A percentile compares a stretch with the other conserved stretches of the same genome.
These are phyloP conservation scores for Gonatopus flavifemur DNA, from an alignment of 1,140 invertebrate species.

Conservation along the genomic window DNA sequence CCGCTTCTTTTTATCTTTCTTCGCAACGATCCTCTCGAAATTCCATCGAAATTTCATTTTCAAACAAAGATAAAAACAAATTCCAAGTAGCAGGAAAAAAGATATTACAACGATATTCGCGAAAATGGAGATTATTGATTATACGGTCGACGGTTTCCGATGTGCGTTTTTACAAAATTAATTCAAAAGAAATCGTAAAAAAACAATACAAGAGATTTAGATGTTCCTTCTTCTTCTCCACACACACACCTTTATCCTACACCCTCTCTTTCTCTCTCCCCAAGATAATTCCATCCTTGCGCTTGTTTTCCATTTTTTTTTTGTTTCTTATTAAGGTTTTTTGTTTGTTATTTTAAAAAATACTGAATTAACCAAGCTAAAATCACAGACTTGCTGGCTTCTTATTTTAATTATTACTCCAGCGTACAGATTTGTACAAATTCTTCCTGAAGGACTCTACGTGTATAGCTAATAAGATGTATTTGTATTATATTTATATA, in stretches of 20 bases:
- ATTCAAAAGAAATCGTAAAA: no score
- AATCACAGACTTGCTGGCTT: slow-evolving; percentile 55
- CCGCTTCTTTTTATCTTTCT: no score
- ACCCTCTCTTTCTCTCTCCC: slow-evolving; percentile 8
- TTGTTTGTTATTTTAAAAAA: slow-evolving; percentile 57
- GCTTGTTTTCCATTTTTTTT: slow-evolving; percentile 30
- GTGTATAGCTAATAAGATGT: slow-evolving; percentile 29
- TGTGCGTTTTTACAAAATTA: no score
- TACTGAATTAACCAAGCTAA: slow-evolving; percentile 61
- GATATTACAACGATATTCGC: background rate
- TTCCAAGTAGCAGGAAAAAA: background rate
- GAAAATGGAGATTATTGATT: background rate
- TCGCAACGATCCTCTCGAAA: no score
- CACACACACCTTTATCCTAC: slow-evolving; percentile 24
- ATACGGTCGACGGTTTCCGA: no score
- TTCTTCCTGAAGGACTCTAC: slow-evolving; percentile 56
- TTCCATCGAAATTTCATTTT: background rate
- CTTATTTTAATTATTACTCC: no score
- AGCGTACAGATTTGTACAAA: slow-evolving; percentile 56
- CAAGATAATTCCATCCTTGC: slow-evolving; percentile 19
- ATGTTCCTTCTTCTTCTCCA: slow-evolving; percentile 16
- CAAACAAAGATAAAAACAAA: background rate
- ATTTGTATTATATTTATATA: slow-evolving; percentile 28
- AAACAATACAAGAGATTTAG: no score
- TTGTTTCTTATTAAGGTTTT: slow-evolving; percentile 39